phyloP scores from a whole-genome alignment of 2,113 vertebrate species.

The Zosterops pallidus region DNA sequence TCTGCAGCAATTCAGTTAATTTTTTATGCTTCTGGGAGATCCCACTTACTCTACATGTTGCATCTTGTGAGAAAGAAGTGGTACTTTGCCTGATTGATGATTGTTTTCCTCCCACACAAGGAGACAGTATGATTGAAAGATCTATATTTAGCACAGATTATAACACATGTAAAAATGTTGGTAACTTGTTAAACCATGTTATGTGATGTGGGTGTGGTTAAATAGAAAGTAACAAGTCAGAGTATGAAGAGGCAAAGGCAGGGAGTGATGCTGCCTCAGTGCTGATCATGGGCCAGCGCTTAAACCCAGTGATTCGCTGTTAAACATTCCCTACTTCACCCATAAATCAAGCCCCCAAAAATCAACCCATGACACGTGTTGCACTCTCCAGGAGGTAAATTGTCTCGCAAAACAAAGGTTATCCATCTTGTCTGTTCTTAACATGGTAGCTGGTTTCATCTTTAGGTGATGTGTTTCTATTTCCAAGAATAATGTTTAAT shows the following conservation, averaged over 20 bases:
- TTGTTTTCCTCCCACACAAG: not conserved
- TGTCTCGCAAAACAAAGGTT: not conserved
- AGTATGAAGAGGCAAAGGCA: not conserved
- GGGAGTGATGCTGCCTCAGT: not conserved
- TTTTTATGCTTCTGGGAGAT: not conserved
- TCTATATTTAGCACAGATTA: not conserved
- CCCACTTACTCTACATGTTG: not conserved
- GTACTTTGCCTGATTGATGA: not conserved
- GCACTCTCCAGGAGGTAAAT: not conserved
- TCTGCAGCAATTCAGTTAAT: not conserved
- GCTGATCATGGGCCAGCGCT: not conserved
- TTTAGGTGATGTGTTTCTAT: not conserved
- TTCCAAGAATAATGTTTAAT: not conserved
- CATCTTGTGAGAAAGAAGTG: not conserved
- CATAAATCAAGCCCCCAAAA: not conserved
- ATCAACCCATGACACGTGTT: not conserved
- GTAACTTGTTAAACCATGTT: not conserved
- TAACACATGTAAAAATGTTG: not conserved
- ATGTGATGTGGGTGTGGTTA: not conserved
- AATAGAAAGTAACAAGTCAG: not conserved
- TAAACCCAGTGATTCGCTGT: not conserved
- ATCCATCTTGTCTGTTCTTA: not conserved
- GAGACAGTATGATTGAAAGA: not conserved
- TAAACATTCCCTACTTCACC: not conserved
- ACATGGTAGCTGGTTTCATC: not conserved